Base-by-base conservation (phyloP, 2,797 vertebrate genomes). In the Serranus cabrilla region DNA sequence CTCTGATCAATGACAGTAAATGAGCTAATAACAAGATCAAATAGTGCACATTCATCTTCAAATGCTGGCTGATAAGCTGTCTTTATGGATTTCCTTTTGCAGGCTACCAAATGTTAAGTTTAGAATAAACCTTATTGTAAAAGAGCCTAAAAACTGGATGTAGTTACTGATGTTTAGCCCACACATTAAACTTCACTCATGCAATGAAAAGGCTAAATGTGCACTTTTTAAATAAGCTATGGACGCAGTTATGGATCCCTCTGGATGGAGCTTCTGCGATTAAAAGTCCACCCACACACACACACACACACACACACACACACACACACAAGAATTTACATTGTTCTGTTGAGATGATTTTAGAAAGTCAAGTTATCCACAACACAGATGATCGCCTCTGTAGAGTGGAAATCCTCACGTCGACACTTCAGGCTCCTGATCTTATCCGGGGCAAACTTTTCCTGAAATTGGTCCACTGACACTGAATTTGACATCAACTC, bases 1-100 rank as follows among this genome's bases (percentile, higher is more conserved):
- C 42, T 31, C 18, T 13, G 57, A 85, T 86, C 74, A 72, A 85
- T 84, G 67, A 39, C 34, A 73, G 49, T 51, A 78, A 64, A 77
- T 64, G 40, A 54, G 49, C 46, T 25, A 25, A 58, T 74, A 76
- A 61, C 23, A 67, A 65, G 31, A 75, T 67, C 16, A 72, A 77
- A 86, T 70, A 45, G 62, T 40, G 71, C 31, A 4, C 52, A 76
- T 45, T 55, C 47, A 39, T 78, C 67, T 80, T 57, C 12, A 87
- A 84, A 85, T 80, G 82, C 13, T 83, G 6, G 25, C 51, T 42
- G 23, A 81, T 66, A 20, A 16, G 34, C 9, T 16, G 27, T 0
- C 17, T 73, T 61, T 25, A 74, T 74, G 34, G 69, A 58, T 56
- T 50, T 65, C 21, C 13, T 25, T 27, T 27, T 31, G 18, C 43